Evolutionary conservation across 1,140 invertebrate species (phyloP), one percentile per base, ranked within the genome.

Genomic region (Mamestra configurata): DNA sequence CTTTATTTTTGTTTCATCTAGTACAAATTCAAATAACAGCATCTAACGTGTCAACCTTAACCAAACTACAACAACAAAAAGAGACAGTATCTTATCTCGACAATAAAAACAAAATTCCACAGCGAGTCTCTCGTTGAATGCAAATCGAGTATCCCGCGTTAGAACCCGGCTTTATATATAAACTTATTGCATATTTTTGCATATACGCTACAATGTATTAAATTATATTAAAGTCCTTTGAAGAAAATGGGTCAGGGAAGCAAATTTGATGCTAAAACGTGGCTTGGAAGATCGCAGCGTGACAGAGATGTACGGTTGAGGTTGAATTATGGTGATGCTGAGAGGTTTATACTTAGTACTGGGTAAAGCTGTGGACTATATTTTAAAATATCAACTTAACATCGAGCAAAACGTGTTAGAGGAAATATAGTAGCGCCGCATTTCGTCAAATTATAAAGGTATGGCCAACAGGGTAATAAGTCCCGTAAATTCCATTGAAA

Each of bases 161-260:
- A 76, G 57, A 31, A 76, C 55, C 40, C 22, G 73, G 73, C 55
- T 76, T 76, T 64, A 49, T 76, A 64, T 49, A 76, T 76, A 61
- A 76, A 76, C 57, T 76, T 76, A 76, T 76, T 64, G 55, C 35
- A 76, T 76, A 76, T 61, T 76, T 76, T 64, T 64, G 55, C 73
- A 76, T 76, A 61, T 76, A 76, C 40, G 40, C 57, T 64, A 49
- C 37, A 31, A 49, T 40, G 27, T 75, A 59, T 75, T 75, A 49
- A 61, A 76, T 43, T 76, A 76, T 76, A 46, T 76, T 76, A 15
- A 43, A 61, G 55, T 53, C 46, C 15, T 71, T 71, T 70, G 37
- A 46, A 70, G 66, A 70, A 66, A 70, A 70, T 70, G 22, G 66
- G 66, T 70, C 66, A 70, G 66, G 10, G 66, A 70, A 70, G 40